phyloP scores from a whole-genome alignment of 2,888 invertebrate genomes.

The Drosophila heteroneura region DNA sequence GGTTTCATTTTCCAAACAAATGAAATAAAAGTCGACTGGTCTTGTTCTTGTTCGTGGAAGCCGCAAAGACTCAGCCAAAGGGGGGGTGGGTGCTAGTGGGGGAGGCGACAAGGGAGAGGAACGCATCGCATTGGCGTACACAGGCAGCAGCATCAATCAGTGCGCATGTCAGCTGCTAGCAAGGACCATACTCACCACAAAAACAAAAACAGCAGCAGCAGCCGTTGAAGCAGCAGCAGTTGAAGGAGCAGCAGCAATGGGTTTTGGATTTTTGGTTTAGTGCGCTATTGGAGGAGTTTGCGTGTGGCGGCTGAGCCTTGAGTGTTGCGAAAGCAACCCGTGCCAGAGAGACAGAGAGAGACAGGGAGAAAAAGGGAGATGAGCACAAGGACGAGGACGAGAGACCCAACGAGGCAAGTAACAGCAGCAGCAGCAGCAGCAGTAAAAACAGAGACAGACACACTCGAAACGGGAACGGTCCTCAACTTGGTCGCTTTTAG shows the following conservation, averaged over 20 bases:
- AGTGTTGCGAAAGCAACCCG: slow-evolving; percentile 17
- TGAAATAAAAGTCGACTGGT: slow-evolving; percentile 5
- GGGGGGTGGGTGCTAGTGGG: background rate
- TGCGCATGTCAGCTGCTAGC: slow-evolving; percentile 59
- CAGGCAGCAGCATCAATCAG: slow-evolving; percentile 58
- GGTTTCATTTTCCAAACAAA: background rate
- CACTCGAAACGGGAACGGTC: slow-evolving; percentile 37
- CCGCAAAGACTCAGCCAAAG: slow-evolving; percentile 29
- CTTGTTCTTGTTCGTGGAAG: slow-evolving; percentile 11
- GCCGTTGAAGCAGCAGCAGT: slow-evolving; percentile 11
- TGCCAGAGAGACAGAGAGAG: background rate
- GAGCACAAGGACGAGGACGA: slow-evolving; percentile 1
- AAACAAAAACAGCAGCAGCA: slow-evolving; percentile 38
- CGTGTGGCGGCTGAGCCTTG: slow-evolving; percentile 67
- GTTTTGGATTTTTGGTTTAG: slow-evolving; percentile 57
- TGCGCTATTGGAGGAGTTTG: slow-evolving; percentile 64
- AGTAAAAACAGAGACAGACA: slow-evolving; percentile 25
- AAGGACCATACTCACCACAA: slow-evolving; percentile 37
- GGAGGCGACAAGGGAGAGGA: background rate
- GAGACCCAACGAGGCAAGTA: slow-evolving; percentile 26
- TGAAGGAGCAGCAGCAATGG: slow-evolving; percentile 17
- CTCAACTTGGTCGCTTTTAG: slow-evolving; percentile 14
- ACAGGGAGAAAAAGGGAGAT: background rate
- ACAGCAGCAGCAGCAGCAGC: slow-evolving; percentile 12
- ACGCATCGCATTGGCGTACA: slow-evolving; percentile 6